Conservation (phyloP, 2,888 invertebrate genomes). For the Diadegma fenestrale region DNA sequence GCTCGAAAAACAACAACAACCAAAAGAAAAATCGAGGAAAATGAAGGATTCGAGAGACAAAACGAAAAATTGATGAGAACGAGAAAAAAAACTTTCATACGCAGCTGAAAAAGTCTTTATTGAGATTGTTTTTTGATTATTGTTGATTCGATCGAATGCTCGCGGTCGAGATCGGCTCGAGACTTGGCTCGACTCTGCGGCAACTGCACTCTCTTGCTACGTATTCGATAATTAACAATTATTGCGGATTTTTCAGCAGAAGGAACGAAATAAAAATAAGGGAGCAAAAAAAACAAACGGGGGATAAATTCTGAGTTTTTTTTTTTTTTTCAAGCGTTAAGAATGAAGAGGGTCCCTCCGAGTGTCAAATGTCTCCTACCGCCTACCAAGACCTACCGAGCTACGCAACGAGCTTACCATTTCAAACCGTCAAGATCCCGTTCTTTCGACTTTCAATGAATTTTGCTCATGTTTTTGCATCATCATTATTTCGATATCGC, state of each 20-base stretch:
- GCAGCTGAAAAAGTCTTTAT: conserved; percentile 31
- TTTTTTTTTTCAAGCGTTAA: conserved; percentile 65
- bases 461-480: conserved; percentile 65
- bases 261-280: conserved; percentile 17
- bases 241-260: conserved; percentile 41
- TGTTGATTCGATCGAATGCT: conserved; percentile 35
- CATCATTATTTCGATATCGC: conserved; percentile 44
- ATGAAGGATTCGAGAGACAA: conserved; percentile 14
- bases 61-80: conserved; percentile 11
- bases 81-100: conserved; percentile 50
- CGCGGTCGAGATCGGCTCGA: conserved; percentile 33
- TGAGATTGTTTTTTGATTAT: not conserved
- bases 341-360: conserved; percentile 77
- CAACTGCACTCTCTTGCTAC: conserved; percentile 61
- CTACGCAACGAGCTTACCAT: conserved; percentile 85
- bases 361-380: conserved; percentile 84
- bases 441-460: conserved; percentile 72
- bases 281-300: conserved; percentile 55
- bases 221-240: conserved; percentile 48
- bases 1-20: conserved; percentile 16
- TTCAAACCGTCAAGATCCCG: conserved; percentile 84
- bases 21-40: conserved; percentile 20
- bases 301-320: not conserved
- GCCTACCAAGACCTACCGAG: conserved; percentile 84
- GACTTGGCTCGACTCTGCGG: conserved; percentile 59